A percentile compares a stretch with the other conserved stretches of the same genome.
Evolutionary conservation across 1,140 invertebrate genomes (phyloP).

Genomic region (Drosophila lacertosa): DNA sequence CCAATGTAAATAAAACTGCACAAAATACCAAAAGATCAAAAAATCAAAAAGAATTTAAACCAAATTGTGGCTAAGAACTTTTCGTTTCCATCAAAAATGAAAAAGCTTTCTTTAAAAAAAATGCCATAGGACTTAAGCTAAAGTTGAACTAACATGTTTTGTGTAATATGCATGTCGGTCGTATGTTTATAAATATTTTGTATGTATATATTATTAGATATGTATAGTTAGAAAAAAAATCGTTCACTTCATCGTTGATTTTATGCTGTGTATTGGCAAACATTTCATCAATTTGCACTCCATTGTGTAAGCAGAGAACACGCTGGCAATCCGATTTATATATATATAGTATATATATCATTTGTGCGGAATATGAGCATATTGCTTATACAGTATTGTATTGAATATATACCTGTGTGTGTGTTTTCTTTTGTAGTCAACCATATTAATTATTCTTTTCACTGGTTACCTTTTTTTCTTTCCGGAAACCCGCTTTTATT

Average conservation of each 20-base stretch:
- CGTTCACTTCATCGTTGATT: slow-evolving; percentile 23
- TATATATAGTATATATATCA: not conserved
- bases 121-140: slow-evolving; percentile 45
- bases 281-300: slow-evolving; percentile 4
- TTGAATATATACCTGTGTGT: too few relatives aligned
- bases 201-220: slow-evolving; percentile 27
- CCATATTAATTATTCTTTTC: not conserved
- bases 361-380: not conserved
- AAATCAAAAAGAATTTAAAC: slow-evolving; percentile 7
- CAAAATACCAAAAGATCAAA: slow-evolving; percentile 56
- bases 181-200: slow-evolving; percentile 31
- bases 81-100: not conserved
- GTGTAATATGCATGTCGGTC: not conserved
- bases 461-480: too few relatives aligned
- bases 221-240: slow-evolving; percentile 29
- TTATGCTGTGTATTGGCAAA: slow-evolving; percentile 11
- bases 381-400: not conserved
- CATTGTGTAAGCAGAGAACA: slow-evolving; percentile 3
- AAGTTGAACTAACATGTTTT: slow-evolving; percentile 51
- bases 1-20: slow-evolving; percentile 65
- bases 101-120: slow-evolving; percentile 4
- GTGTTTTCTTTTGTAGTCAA: too few relatives aligned
- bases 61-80: slow-evolving; percentile 1
- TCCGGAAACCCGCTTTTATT: too few relatives aligned
- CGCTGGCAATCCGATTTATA: not conserved